Conservation (phyloP, 2,888 invertebrate species). For the Drosophila tripunctata region DNA sequence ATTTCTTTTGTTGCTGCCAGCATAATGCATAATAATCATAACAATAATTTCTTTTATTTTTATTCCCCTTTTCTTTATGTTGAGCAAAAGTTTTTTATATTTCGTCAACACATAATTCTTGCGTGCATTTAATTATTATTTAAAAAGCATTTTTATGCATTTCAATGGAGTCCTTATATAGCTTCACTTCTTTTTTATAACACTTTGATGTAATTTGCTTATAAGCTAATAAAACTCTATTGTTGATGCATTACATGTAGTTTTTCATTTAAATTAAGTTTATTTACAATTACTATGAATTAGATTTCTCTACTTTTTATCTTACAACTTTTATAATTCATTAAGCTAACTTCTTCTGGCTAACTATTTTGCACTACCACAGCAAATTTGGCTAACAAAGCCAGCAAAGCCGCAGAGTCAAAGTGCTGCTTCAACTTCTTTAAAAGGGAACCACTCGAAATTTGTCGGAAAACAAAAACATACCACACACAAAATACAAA, state of each 20-base stretch:
- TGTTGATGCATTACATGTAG: neutral
- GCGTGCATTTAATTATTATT: slow-evolving; percentile 67
- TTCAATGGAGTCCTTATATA: slow-evolving; percentile 11
- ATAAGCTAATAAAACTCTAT: neutral
- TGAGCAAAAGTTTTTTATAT: slow-evolving; percentile 38
- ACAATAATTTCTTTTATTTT: slow-evolving; percentile 72
- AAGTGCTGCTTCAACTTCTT: slow-evolving; percentile 14
- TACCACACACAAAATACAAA: neutral
- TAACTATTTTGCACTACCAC: slow-evolving; percentile 25
- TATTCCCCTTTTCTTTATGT: slow-evolving; percentile 56
- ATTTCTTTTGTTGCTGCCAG: slow-evolving; percentile 57
- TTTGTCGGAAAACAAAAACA: slow-evolving; percentile 10
- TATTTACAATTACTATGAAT: too few species aligned
- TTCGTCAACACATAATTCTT: slow-evolving; percentile 48
- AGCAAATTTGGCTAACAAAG: slow-evolving; percentile 25
- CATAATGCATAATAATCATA: slow-evolving; percentile 69
- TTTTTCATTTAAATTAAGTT: too few species aligned
- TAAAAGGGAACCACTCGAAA: slow-evolving; percentile 19
- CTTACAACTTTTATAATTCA: neutral
- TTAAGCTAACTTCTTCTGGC: neutral
- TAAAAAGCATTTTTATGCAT: slow-evolving; percentile 52
- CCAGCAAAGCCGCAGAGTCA: slow-evolving; percentile 1
- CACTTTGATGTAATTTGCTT: neutral
- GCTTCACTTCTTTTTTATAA: neutral
- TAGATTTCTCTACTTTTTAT: too few species aligned